Percentiles rank a stretch among this genome's conserved stretches.
Evolutionary conservation across 2,888 invertebrate species (phyloP).

Genomic region (Gasteruption jaculator): DNA sequence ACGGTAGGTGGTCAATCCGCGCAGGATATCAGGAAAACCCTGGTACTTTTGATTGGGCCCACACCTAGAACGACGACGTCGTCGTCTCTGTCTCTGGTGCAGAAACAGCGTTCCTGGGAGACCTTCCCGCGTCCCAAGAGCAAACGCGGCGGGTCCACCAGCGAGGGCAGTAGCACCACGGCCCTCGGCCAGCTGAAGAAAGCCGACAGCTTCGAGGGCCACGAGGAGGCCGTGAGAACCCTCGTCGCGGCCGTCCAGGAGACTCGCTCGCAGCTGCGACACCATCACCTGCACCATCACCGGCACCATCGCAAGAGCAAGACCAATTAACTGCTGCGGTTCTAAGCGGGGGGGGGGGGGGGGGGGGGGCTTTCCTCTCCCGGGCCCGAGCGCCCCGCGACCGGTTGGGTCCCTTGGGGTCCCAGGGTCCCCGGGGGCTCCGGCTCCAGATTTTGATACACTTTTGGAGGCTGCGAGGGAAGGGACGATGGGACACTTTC

Average conservation of each 20-base stretch:
- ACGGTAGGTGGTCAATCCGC: conserved; percentile 36
- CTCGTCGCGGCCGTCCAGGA: conserved; percentile 66
- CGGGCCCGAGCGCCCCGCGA: no score
- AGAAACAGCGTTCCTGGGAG: conserved; percentile 63
- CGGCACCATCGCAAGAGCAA: conserved; percentile 49
- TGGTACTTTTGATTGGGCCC: conserved; percentile 55
- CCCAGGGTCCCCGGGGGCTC: no score
- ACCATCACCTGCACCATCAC: conserved; percentile 43
- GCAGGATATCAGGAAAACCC: conserved; percentile 52
- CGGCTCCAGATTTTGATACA: no score
- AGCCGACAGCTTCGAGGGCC: conserved; percentile 66
- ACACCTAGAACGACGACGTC: conserved; percentile 30
- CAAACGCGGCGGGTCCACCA: conserved; percentile 33
- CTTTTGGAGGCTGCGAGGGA: no score
- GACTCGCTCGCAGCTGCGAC: conserved; percentile 55
- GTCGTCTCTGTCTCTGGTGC: conserved; percentile 51
- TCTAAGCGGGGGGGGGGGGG: no score
- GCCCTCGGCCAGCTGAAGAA: conserved; percentile 54
- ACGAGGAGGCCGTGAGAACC: conserved; percentile 65
- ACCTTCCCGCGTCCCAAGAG: conserved; percentile 57
- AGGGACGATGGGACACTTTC: no score
- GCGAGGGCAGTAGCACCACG: conserved; percentile 25
- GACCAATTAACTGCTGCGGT: conserved; percentile 36
- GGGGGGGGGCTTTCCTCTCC: no score
- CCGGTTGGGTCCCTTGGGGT: no score